These are phyloP conservation scores for Typhlomys cinereus DNA, from an alignment of 2,113 vertebrate genomes.

Conservation along the genomic window DNA sequence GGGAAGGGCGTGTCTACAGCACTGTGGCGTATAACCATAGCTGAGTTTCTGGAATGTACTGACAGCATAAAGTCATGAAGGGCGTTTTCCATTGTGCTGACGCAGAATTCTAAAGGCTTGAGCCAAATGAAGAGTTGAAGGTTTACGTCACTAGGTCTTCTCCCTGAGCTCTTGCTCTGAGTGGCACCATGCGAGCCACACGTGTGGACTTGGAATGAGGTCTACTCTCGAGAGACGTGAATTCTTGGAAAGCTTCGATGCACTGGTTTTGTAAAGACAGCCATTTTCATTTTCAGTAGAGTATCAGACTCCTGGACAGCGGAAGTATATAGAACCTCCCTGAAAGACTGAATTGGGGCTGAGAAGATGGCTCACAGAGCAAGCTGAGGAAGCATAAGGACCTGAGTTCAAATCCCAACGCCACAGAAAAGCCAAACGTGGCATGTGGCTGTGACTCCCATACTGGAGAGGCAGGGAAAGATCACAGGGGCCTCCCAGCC, in stretches of 20 bases:
- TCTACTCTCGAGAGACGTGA: background rate
- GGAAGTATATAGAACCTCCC: background rate
- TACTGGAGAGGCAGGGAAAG: too few relatives aligned
- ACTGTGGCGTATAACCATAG: background rate
- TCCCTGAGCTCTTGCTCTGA: background rate
- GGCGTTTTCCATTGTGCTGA: background rate
- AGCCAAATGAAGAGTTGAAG: constrained; percentile 13
- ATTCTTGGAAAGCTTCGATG: background rate
- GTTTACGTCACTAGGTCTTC: constrained; percentile 6
- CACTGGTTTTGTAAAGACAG: background rate
- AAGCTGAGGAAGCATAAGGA: too few relatives aligned
- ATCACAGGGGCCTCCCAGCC: too few relatives aligned
- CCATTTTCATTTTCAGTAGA: constrained; percentile 15
- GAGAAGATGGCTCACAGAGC: too few relatives aligned
- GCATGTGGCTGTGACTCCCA: too few relatives aligned
- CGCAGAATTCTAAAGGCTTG: background rate
- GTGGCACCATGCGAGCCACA: background rate
- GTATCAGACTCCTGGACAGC: constrained; percentile 14
- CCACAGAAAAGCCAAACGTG: too few relatives aligned
- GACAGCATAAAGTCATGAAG: background rate
- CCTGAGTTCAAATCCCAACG: too few relatives aligned
- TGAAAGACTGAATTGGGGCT: constrained; percentile 7
- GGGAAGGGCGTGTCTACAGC: background rate
- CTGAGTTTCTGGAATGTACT: constrained; percentile 33
- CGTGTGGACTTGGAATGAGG: background rate